Conservation (phyloP, 1,140 invertebrate species). For the Drosophila repleta region DNA sequence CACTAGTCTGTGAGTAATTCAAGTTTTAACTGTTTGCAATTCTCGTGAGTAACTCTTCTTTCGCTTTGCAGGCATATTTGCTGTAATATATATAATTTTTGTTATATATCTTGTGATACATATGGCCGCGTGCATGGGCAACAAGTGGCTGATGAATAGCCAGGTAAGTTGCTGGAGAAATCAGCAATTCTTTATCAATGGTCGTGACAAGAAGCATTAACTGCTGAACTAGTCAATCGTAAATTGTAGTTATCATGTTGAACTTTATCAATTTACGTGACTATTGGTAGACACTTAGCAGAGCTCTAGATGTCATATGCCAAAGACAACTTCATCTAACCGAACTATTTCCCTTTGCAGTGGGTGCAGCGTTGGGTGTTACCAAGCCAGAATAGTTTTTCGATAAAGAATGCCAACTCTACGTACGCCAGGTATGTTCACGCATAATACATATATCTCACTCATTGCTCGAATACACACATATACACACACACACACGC, state of each 20-base stretch:
- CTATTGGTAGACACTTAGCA: conserved; percentile 30
- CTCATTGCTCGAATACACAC: conserved; percentile 18
- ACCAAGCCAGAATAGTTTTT: conserved; percentile 79
- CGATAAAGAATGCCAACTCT: conserved; percentile 80
- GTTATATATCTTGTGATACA: conserved; percentile 89
- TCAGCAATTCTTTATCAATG: conserved; percentile 18
- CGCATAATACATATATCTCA: conserved; percentile 20
- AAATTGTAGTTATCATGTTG: conserved; percentile 49
- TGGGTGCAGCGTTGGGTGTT: conserved; percentile 83
- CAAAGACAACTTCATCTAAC: conserved; percentile 38
- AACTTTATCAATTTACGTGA: conserved; percentile 70
- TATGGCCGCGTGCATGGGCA: conserved; percentile 89
- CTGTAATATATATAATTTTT: conserved; percentile 88
- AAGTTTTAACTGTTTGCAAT: background rate
- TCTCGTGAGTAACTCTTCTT: background rate
- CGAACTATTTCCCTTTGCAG: conserved; percentile 54
- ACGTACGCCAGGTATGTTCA: conserved; percentile 81
- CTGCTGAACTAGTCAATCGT: conserved; percentile 41
- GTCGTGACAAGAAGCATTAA: conserved; percentile 16
- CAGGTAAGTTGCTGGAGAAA: conserved; percentile 69
- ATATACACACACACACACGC: conserved; percentile 11
- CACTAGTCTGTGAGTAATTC: conserved; percentile 84
- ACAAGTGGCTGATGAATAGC: conserved; percentile 80
- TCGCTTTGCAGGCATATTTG: conserved; percentile 85
- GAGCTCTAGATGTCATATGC: conserved; percentile 38